phyloP scores from a whole-genome alignment of 2,113 vertebrate genomes.

The Quiscalus mexicanus region DNA sequence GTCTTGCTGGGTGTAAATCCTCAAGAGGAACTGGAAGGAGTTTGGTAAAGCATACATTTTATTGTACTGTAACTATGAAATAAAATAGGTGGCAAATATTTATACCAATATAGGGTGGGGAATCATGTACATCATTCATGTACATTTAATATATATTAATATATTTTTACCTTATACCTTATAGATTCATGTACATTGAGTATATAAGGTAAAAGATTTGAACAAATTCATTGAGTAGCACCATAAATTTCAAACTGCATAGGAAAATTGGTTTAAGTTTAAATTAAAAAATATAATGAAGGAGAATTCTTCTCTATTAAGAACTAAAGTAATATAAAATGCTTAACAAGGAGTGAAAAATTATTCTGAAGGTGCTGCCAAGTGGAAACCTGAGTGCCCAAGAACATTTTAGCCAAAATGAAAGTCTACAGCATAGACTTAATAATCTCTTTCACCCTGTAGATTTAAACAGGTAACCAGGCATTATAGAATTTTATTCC shows the following conservation, averaged over 20 bases:
- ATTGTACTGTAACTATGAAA: not conserved
- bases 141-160: not conserved
- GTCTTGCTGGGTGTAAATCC: slow-evolving; percentile 86
- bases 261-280: not conserved
- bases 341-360: not conserved
- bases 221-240: not conserved
- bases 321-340: not conserved
- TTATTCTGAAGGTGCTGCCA: not conserved
- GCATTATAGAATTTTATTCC: not conserved
- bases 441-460: not conserved
- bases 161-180: too few species aligned
- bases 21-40: slow-evolving; percentile 80
- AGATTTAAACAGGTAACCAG: not conserved
- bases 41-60: slow-evolving; percentile 73
- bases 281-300: not conserved
- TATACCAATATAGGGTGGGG: not conserved
- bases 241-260: not conserved
- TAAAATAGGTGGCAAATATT: not conserved
- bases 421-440: not conserved
- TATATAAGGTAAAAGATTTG: not conserved
- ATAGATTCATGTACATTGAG: not conserved
- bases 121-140: not conserved
- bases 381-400: not conserved
- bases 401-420: not conserved
- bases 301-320: not conserved